Percentiles rank a stretch among this genome's conserved stretches.
Conservation (phyloP, 2,888 invertebrate genomes). For the Disparrhopalites patrizii region DNA sequence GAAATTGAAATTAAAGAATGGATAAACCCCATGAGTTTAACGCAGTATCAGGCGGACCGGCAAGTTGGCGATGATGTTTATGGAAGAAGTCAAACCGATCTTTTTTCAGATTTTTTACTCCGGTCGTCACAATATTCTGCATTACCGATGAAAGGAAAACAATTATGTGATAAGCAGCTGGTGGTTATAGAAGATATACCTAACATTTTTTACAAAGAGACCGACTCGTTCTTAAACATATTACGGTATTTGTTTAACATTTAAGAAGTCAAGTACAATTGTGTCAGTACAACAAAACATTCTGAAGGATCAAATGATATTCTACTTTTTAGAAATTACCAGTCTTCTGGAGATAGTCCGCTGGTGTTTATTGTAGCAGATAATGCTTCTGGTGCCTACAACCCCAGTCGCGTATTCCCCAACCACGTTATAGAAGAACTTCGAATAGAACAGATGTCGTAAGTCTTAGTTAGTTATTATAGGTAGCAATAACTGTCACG, state of each 20-base stretch:
- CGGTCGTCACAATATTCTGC: constrained; percentile 69
- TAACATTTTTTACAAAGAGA: constrained; percentile 66
- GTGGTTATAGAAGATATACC: constrained; percentile 78
- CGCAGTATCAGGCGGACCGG: constrained; percentile 9
- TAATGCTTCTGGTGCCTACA: constrained; percentile 45
- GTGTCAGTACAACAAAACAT: neutral
- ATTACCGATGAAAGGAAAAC: constrained; percentile 35
- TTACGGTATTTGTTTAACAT: constrained; percentile 60
- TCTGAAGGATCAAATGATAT: neutral
- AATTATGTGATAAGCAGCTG: constrained; percentile 56
- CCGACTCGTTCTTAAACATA: constrained; percentile 62
- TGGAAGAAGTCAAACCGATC: constrained; percentile 59
- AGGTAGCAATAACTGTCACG: too few species aligned
- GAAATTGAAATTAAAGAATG: constrained; percentile 67
- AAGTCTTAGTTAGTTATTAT: neutral
- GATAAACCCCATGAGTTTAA: constrained; percentile 64
- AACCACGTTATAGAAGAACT: constrained; percentile 61
- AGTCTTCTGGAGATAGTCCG: constrained; percentile 47
- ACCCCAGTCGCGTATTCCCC: constrained; percentile 60
- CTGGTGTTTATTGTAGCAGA: constrained; percentile 54
- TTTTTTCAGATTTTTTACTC: constrained; percentile 72
- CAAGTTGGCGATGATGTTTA: constrained; percentile 33
- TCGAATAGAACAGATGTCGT: constrained; percentile 19
- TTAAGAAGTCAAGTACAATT: neutral
- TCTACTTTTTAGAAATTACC: constrained; percentile 40